Percentiles rank a stretch among this genome's conserved stretches.
Conservation (phyloP, 2,888 invertebrate genomes). For the Siphlonurus alternatus region DNA sequence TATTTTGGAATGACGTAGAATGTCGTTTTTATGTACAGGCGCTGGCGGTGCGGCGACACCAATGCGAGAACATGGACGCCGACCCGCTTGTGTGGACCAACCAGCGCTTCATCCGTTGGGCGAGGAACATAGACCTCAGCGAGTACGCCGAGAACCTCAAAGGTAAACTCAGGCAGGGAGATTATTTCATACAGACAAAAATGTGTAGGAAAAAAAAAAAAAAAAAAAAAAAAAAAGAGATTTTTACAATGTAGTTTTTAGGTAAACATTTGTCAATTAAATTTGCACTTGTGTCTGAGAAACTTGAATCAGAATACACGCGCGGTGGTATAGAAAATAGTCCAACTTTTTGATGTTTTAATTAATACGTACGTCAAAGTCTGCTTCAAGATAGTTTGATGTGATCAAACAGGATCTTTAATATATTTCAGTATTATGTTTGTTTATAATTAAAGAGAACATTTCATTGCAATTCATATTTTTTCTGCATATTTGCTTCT, state of each 20-base stretch:
- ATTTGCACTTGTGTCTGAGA: not conserved
- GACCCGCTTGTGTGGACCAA: conserved; percentile 95
- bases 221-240: too few relatives aligned
- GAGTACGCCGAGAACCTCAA: conserved; percentile 88
- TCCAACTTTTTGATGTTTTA: too few relatives aligned
- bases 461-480: too few relatives aligned
- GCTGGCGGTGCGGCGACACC: conserved; percentile 68
- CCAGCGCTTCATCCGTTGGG: conserved; percentile 86
- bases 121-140: conserved; percentile 78
- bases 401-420: not conserved
- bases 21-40: too few relatives aligned
- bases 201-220: too few relatives aligned
- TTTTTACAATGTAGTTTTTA: not conserved
- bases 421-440: not conserved
- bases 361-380: too few relatives aligned
- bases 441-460: not conserved
- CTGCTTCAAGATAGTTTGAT: too few relatives aligned
- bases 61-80: conserved; percentile 72
- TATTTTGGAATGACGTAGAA: too few relatives aligned
- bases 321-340: too few relatives aligned
- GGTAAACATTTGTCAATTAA: not conserved
- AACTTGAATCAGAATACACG: too few relatives aligned
- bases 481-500: too few relatives aligned
- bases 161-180: conserved; percentile 35
- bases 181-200: not conserved